These are phyloP conservation scores for Formica aserva DNA, from an alignment of 2,888 invertebrate species.

Conservation along the genomic window DNA sequence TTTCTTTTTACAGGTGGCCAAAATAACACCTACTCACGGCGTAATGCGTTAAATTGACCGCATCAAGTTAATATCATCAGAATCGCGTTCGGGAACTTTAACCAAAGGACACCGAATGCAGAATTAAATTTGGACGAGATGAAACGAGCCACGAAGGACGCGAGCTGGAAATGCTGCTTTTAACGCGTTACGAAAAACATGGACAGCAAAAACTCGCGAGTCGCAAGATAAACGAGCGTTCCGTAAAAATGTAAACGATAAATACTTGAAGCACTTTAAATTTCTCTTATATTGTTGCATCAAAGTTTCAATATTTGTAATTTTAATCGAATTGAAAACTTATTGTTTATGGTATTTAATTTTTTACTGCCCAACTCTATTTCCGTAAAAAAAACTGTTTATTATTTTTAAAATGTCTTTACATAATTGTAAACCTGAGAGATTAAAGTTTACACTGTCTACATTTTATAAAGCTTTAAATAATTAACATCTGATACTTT, in stretches of 20 bases:
- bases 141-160: constrained; percentile 60
- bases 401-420: not conserved
- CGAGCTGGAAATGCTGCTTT: constrained; percentile 49
- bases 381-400: not conserved
- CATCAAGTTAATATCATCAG: constrained; percentile 64
- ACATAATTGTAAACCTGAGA: not conserved
- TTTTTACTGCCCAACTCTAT: too few species aligned
- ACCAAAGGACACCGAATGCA: constrained; percentile 56
- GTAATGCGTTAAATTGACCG: constrained; percentile 67
- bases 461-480: not conserved
- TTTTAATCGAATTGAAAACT: not conserved
- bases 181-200: constrained; percentile 19
- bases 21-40: constrained; percentile 42
- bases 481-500: too few species aligned
- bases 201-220: not conserved
- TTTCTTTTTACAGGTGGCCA: constrained; percentile 25
- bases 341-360: not conserved
- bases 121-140: constrained; percentile 60
- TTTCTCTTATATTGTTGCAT: not conserved
- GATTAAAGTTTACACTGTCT: not conserved
- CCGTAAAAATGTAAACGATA: constrained; percentile 28
- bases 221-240: not conserved
- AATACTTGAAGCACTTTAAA: not conserved
- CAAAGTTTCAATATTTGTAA: not conserved
- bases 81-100: constrained; percentile 50